Evolutionary conservation across 2,888 invertebrate species (phyloP), one percentile per base, ranked within the genome.

Genomic region (Dryocosmus kuriphilus): DNA sequence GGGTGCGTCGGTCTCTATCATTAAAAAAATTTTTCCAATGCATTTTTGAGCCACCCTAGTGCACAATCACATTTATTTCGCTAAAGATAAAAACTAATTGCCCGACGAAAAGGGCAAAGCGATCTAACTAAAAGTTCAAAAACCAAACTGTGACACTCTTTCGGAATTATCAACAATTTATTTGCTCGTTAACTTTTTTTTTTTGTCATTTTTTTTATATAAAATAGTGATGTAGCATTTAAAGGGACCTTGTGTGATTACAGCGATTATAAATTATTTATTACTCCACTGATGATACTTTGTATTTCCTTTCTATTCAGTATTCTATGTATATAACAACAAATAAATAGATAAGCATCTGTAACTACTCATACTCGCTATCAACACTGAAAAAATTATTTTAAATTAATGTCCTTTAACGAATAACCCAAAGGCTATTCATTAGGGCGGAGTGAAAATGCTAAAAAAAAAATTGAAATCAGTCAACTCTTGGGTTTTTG

Each of bases 331-430:
- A 89, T 86, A 82, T 88, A 90, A 90, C 89, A 90, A 90, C 90
- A 90, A 90, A 90, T 90, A 90, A 90, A 90, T 90, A 90, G 87
- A 87, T 88, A 89, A 88, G 89, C 88, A 90, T 90, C 88, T 90
- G 88, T 88, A 87, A 88, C 88, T 88, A 86, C 86, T 89, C 84
- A 81, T 88, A 89, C 83, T 89, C 86, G 87, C 88, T 89, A 89
- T 90, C 86, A 89, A 90, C 89, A 90, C 86, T 87, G 86, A 90
- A 87, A 87, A 85, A 86, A 86, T 86, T 86, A 80, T 76, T 77
- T 74, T 46, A 79, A 79, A 79, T 38, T 79, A 83, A 81, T 71
- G 74, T 80, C 81, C 82, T 71, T 79, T 75, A 46, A 57, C 61
- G 74, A 60, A 38, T 74, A 60, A 74, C 38, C 55, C 32, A 24